A percentile compares a stretch with the other conserved stretches of the same genome.
Conservation (phyloP, 2,888 invertebrate genomes). For the Sphaeridia pumilis region DNA sequence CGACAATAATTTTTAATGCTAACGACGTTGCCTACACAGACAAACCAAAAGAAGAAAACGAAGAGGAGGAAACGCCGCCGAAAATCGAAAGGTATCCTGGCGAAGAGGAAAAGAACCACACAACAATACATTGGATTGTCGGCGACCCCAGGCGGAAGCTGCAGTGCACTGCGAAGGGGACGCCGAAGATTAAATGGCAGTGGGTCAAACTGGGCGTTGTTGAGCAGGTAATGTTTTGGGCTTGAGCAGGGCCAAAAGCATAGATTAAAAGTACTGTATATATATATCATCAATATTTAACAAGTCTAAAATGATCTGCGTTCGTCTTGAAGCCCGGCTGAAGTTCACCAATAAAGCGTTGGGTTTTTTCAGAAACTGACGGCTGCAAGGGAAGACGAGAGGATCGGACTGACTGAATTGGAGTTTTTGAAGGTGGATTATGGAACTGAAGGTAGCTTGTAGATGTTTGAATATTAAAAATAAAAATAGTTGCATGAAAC, state of each 20-base stretch:
- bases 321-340: too few relatives aligned
- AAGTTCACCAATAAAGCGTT: too few relatives aligned
- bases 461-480: not conserved
- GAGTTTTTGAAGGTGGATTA: not conserved
- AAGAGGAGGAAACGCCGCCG: not conserved
- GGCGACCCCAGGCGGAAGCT: slow-evolving; percentile 1
- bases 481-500: not conserved
- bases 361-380: not conserved
- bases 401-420: not conserved
- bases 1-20: too few relatives aligned
- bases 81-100: not conserved
- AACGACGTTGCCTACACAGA: too few relatives aligned
- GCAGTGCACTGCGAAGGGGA: not conserved
- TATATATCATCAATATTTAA: too few relatives aligned
- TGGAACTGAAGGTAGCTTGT: not conserved
- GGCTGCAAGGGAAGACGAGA: not conserved
- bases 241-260: too few relatives aligned
- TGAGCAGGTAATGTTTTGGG: not conserved
- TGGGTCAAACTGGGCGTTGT: not conserved
- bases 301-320: too few relatives aligned
- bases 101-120: not conserved
- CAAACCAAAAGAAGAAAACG: too few relatives aligned
- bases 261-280: too few relatives aligned
- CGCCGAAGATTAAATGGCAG: not conserved
- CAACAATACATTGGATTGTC: not conserved